Evolutionary conservation across 2,888 invertebrate genomes (phyloP).

Genomic region (Cephus pygmeus): DNA sequence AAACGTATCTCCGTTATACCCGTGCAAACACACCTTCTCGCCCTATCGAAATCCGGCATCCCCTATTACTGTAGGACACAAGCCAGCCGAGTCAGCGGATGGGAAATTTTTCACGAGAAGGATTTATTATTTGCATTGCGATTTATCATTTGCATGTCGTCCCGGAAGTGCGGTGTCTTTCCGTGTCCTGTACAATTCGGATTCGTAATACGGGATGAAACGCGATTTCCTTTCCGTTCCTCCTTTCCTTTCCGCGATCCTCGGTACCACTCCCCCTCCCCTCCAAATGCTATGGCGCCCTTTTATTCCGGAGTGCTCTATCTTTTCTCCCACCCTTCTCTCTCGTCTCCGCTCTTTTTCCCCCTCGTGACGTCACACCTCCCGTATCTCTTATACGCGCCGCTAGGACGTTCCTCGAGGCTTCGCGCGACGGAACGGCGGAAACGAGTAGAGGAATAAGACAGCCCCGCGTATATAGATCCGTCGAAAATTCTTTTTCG

Average conservation of each 20-base stretch:
- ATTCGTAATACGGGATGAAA: slow-evolving; percentile 15
- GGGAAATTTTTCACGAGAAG: background rate
- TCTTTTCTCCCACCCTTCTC: background rate
- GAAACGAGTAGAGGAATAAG: background rate
- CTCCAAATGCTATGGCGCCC: background rate
- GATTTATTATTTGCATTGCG: slow-evolving; percentile 50
- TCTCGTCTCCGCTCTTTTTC: background rate
- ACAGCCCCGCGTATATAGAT: background rate
- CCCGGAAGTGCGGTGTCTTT: background rate
- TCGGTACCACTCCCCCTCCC: background rate
- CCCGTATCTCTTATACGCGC: background rate
- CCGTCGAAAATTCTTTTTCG: background rate
- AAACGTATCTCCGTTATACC: background rate
- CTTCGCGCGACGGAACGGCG: background rate
- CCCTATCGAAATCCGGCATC: background rate
- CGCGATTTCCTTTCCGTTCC: background rate
- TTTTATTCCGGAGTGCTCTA: background rate
- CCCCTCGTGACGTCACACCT: background rate
- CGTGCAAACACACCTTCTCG: background rate
- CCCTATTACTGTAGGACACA: background rate
- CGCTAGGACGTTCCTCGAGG: too few species aligned
- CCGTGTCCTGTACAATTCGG: slow-evolving; percentile 31
- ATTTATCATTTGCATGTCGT: slow-evolving; percentile 47
- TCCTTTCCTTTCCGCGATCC: background rate
- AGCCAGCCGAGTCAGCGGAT: background rate